Base-by-base conservation (phyloP, 2,113 vertebrate genomes). In the Nematolebias whitei region DNA sequence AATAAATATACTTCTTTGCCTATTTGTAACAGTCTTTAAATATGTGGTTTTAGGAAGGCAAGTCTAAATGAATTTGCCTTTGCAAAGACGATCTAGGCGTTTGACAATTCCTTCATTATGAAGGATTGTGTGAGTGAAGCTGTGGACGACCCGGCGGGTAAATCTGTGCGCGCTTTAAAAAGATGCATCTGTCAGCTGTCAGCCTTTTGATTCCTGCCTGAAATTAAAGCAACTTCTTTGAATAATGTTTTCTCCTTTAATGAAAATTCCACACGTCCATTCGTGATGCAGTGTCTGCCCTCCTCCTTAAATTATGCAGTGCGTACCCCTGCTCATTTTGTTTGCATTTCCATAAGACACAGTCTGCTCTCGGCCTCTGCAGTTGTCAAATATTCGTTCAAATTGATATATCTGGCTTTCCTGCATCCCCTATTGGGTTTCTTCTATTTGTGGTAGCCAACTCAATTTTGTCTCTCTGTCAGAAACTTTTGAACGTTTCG, bases 101-200 rank as follows among this genome's bases (percentile, higher is more conserved):
- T 14, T 22, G 58, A n/a, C 23, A 35, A 47, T 47, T 69, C 59
- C 39, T 9, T 55, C 7, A 2, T 23, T 71, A 29, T 19, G 20
- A 43, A 19, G 38, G 26, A 61, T 22, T 1, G 52, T 75, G 62
- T 56, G 44, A 3, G 35, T 49, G 47, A 62, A 26, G 63, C 20
- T 50, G 56, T 6, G 38, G 41, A 48, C 48, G 14, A 52, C 44
- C 55, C 53, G 69, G 51, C 58, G 10, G 15, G 24, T 76, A 74
- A 62, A 68, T 69, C 64, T 2, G 15, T 51, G 23, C 53, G 65
- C 49, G 71, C 76, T 74, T 63, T 75, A 20, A 84, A 80, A 73
- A 54, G 38, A 64, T 7, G 65, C 26, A 78, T 82, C 66, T 29
- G 64, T 80, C 77, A 76, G 16, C 74, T 74, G 79, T 79, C 75